Conservation (phyloP, 2,888 invertebrate genomes). For the Masnerella sp. region DNA sequence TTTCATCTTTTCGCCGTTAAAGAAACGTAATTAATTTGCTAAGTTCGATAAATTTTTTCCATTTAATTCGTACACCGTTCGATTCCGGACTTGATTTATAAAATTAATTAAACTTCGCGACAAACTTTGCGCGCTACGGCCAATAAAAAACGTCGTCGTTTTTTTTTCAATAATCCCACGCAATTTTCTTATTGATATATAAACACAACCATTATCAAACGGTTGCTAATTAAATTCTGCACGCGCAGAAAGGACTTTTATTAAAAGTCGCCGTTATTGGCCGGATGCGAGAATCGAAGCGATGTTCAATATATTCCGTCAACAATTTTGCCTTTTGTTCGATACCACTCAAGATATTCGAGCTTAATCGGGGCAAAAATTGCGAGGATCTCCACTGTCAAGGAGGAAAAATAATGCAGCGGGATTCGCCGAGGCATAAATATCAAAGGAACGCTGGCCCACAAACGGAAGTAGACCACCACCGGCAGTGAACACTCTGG, state of each 20-base stretch:
- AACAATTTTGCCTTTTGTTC: slow-evolving; percentile 12
- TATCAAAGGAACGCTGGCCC: slow-evolving; percentile 34
- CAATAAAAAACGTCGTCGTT: too few relatives aligned
- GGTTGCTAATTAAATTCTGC: neutral
- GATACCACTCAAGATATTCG: slow-evolving; percentile 16
- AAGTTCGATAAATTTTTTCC: neutral
- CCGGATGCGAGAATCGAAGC: neutral
- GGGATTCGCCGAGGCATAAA: slow-evolving; percentile 33
- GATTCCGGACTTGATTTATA: neutral
- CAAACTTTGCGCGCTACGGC: too few relatives aligned
- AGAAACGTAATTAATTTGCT: neutral
- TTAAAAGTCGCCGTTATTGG: slow-evolving; percentile 4
- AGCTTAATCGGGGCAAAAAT: slow-evolving; percentile 31
- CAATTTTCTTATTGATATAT: neutral
- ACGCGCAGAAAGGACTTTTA: slow-evolving; percentile 1
- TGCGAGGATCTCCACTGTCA: slow-evolving; percentile 13
- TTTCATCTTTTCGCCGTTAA: neutral
- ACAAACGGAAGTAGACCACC: slow-evolving; percentile 23
- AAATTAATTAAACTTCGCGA: slow-evolving; percentile 1
- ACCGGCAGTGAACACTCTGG: slow-evolving; percentile 33
- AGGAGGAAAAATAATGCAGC: slow-evolving; percentile 22
- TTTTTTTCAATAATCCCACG: too few relatives aligned
- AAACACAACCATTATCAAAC: neutral
- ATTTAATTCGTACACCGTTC: too few relatives aligned
- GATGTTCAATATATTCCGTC: slow-evolving; percentile 8